A percentile compares a stretch with the other conserved stretches of the same genome.
Evolutionary conservation across 2,888 invertebrate genomes (phyloP).

Genomic region (Plebejus argus): DNA sequence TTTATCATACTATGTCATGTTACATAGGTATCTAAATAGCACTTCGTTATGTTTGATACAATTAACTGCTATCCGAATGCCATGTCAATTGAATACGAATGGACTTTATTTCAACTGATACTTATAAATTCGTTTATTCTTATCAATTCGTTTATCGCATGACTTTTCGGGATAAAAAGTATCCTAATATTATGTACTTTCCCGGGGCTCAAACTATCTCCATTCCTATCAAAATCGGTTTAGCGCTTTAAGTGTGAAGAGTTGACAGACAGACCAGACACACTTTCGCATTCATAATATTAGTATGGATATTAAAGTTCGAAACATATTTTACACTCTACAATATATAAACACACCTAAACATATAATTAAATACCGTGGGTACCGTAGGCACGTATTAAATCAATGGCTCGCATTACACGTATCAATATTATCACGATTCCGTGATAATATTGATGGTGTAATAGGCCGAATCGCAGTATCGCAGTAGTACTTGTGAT

Average conservation of each 20-base stretch:
- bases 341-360: not conserved
- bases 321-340: too few relatives aligned
- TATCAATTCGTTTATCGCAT: not conserved
- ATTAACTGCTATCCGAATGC: not conserved
- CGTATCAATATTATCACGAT: too few relatives aligned
- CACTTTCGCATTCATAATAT: too few relatives aligned
- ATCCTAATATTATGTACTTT: not conserved
- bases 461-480: too few relatives aligned
- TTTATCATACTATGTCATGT: conserved; percentile 1
- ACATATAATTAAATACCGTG: too few relatives aligned
- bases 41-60: not conserved
- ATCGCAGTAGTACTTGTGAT: too few relatives aligned
- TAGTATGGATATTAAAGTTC: not conserved
- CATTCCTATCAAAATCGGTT: too few relatives aligned
- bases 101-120: not conserved
- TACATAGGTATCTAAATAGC: not conserved
- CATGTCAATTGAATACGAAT: not conserved
- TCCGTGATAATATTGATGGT: too few relatives aligned
- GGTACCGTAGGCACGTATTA: too few relatives aligned
- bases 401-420: too few relatives aligned
- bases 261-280: not conserved
- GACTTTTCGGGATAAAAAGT: not conserved
- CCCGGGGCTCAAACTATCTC: too few relatives aligned
- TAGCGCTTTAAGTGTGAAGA: not conserved
- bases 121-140: not conserved